Evolutionary conservation across 2,888 invertebrate genomes (phyloP).

Genomic region (Conops quadrifasciatus): DNA sequence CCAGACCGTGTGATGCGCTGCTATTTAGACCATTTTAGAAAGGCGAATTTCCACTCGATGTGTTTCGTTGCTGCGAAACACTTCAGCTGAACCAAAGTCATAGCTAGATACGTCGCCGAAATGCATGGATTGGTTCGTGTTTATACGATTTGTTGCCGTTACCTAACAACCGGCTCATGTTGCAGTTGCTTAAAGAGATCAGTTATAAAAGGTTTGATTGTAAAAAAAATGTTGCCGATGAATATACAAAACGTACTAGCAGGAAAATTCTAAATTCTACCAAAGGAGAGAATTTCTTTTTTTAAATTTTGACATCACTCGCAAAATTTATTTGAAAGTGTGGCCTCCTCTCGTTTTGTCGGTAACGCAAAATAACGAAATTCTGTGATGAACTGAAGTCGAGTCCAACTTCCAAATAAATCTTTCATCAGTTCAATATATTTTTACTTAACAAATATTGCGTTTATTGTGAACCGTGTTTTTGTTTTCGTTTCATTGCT

Average conservation of each 20-base stretch:
- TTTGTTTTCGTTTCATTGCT: slow-evolving; percentile 51
- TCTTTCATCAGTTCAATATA: no score
- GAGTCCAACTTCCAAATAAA: no score
- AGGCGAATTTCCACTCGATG: slow-evolving; percentile 54
- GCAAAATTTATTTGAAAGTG: no score
- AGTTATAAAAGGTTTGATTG: background rate
- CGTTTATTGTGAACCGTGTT: no score
- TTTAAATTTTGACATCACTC: no score
- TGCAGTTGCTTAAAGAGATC: no score
- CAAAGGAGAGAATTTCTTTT: slow-evolving; percentile 11
- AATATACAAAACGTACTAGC: background rate
- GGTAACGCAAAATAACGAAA: background rate
- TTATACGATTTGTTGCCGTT: background rate
- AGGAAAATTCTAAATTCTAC: slow-evolving; percentile 7
- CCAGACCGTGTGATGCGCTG: background rate
- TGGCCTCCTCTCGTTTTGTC: no score
- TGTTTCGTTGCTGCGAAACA: slow-evolving; percentile 16
- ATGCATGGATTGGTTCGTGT: background rate
- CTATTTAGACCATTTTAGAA: slow-evolving; percentile 60
- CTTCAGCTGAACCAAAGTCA: background rate
- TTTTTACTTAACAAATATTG: no score
- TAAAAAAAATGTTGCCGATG: background rate
- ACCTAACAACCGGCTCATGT: slow-evolving; percentile 8
- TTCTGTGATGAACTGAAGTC: background rate
- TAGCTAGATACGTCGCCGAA: background rate